A percentile compares a stretch with the other conserved stretches of the same genome.
Conservation (phyloP, 2,888 invertebrate species). For the Lasioglossum malachurum region DNA sequence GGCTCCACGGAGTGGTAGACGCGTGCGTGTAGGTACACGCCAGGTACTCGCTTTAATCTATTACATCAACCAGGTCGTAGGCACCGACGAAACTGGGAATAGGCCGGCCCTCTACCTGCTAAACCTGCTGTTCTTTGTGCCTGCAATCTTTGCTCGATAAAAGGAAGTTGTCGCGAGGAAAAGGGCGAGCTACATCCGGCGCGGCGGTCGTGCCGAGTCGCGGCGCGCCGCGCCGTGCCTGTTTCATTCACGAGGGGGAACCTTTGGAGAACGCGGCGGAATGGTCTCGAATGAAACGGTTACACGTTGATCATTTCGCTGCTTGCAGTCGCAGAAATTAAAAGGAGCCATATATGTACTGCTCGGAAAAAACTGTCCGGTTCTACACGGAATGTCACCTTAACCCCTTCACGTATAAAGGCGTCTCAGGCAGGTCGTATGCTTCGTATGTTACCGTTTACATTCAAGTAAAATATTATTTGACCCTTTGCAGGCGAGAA, state of each 20-base stretch:
- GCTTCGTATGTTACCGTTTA: background rate
- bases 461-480: background rate
- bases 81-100: conserved; percentile 36
- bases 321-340: background rate
- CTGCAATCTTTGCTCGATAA: conserved; percentile 34
- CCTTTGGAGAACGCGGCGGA: conserved; percentile 18
- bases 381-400: background rate
- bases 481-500: too few species aligned
- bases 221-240: background rate
- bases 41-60: conserved; percentile 46
- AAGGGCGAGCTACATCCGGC: conserved; percentile 56
- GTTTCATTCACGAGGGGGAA: conserved; percentile 28
- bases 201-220: background rate
- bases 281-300: conserved; percentile 33
- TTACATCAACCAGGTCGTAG: conserved; percentile 35
- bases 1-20: conserved; percentile 22
- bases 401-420: background rate
- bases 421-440: background rate
- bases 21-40: background rate
- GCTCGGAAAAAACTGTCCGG: background rate
- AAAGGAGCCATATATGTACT: background rate
- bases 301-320: conserved; percentile 40
- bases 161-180: conserved; percentile 43
- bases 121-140: conserved; percentile 56
- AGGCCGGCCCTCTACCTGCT: conserved; percentile 54